phyloP scores from a whole-genome alignment of 2,888 invertebrate genomes.

The Trisateles emortualis region DNA sequence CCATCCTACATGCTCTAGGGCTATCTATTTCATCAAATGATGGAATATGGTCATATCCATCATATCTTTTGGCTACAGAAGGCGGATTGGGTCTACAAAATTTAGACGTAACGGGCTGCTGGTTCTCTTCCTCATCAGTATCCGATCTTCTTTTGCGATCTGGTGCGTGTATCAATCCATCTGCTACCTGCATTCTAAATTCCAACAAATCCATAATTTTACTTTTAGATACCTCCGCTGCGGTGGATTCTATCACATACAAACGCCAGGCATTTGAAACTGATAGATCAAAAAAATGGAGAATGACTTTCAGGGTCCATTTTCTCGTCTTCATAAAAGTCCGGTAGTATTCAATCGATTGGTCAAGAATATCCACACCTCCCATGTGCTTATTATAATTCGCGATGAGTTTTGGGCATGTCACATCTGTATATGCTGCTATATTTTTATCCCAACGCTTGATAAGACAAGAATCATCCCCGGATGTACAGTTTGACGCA shows the following conservation, averaged over 20 bases:
- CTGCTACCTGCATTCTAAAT: constrained; percentile 15
- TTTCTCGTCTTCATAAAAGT: constrained; percentile 43
- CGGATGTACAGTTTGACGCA: constrained; percentile 1
- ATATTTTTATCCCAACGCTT: background rate
- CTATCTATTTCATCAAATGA: constrained; percentile 22
- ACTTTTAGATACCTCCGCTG: background rate
- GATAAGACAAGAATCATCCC: background rate
- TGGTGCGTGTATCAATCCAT: constrained; percentile 16
- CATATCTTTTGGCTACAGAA: constrained; percentile 19
- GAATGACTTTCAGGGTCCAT: constrained; percentile 5
- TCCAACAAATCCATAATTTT: constrained; percentile 10
- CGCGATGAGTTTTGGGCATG: background rate
- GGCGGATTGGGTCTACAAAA: constrained; percentile 20
- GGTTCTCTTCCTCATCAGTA: constrained; percentile 6
- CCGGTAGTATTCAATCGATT: constrained; percentile 32
- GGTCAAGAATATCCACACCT: constrained; percentile 31
- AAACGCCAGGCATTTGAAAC: background rate
- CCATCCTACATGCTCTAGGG: constrained; percentile 20
- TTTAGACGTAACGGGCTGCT: constrained; percentile 1
- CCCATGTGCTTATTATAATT: constrained; percentile 24
- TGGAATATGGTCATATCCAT: constrained; percentile 26
- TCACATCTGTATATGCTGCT: background rate
- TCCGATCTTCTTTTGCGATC: constrained; percentile 11
- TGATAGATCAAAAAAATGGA: background rate
- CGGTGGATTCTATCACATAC: background rate